Evolutionary conservation across 2,113 vertebrate genomes (phyloP).

Genomic region (Psilopsiagon aurifrons): DNA sequence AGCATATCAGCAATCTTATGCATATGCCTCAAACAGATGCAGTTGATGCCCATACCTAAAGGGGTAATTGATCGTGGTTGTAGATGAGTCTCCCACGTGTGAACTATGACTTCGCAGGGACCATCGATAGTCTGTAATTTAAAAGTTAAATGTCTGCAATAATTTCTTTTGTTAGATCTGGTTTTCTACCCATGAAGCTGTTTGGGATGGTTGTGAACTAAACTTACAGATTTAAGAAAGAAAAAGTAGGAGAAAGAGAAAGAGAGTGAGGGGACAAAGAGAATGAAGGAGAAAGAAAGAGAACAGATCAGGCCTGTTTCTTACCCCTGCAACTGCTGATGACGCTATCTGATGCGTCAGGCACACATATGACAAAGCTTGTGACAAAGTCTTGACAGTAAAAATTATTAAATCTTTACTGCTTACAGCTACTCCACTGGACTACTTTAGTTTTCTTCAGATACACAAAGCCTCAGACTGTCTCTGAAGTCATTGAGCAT

Average conservation of each 20-base stretch:
- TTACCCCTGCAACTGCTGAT: constrained; percentile 51
- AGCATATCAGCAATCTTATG: constrained; percentile 81
- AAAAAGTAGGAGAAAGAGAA: neutral
- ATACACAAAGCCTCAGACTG: neutral
- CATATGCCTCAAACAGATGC: constrained; percentile 83
- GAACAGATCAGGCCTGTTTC: constrained; percentile 47
- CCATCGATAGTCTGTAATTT: constrained; percentile 95
- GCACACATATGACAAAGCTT: neutral
- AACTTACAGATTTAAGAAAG: constrained; percentile 50
- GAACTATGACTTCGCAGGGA: constrained; percentile 97
- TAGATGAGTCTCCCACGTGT: constrained; percentile 99
- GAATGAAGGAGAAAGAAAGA: neutral
- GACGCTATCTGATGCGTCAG: neutral
- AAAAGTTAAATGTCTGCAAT: constrained; percentile 90
- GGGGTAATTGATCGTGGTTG: constrained; percentile 94
- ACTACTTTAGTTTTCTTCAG: neutral
- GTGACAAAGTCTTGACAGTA: neutral
- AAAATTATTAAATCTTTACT: neutral
- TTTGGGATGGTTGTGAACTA: constrained; percentile 68
- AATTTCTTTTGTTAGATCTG: constrained; percentile 75
- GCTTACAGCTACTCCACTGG: neutral
- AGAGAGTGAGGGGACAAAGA: neutral
- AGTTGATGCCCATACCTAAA: constrained; percentile 92
- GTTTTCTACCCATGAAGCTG: constrained; percentile 74
- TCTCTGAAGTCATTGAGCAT: neutral